Evolutionary conservation across 2,888 invertebrate species (phyloP).

Genomic region (Cantharis flavilabris): DNA sequence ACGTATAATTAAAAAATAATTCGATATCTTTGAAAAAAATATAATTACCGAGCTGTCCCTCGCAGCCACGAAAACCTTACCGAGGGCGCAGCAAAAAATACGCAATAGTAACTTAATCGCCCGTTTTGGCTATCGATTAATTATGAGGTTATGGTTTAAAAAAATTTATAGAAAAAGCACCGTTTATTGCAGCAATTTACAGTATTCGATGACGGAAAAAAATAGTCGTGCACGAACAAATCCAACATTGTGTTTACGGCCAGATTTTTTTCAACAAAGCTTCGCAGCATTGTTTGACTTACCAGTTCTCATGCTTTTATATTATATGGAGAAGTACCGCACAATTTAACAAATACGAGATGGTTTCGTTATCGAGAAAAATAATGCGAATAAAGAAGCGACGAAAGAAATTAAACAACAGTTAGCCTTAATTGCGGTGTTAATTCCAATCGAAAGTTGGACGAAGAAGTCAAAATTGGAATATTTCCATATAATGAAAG

Average conservation of each 20-base stretch:
- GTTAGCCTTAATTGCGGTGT: background rate
- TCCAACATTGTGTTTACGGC: conserved; percentile 4
- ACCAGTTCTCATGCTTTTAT: conserved; percentile 17
- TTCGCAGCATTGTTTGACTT: conserved; percentile 23
- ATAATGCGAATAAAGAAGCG: background rate
- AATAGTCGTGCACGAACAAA: conserved; percentile 22
- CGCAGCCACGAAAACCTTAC: background rate
- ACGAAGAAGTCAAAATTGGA: background rate
- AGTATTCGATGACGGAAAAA: conserved; percentile 10
- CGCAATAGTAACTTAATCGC: background rate
- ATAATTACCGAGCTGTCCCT: background rate
- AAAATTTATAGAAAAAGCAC: background rate
- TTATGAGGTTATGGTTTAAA: background rate
- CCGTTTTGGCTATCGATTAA: background rate
- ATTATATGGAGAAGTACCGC: background rate
- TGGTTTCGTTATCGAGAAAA: background rate
- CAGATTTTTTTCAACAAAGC: conserved; percentile 14
- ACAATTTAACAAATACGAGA: background rate
- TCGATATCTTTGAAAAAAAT: background rate
- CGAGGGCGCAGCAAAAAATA: background rate
- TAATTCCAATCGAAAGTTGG: background rate
- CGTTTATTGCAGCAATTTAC: conserved; percentile 5
- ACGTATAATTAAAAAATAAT: background rate
- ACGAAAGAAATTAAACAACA: background rate
- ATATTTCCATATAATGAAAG: background rate